Evolutionary conservation across 2,797 vertebrate genomes (phyloP), one percentile per base, ranked within the genome.

Genomic region (Tragopan temminckii): DNA sequence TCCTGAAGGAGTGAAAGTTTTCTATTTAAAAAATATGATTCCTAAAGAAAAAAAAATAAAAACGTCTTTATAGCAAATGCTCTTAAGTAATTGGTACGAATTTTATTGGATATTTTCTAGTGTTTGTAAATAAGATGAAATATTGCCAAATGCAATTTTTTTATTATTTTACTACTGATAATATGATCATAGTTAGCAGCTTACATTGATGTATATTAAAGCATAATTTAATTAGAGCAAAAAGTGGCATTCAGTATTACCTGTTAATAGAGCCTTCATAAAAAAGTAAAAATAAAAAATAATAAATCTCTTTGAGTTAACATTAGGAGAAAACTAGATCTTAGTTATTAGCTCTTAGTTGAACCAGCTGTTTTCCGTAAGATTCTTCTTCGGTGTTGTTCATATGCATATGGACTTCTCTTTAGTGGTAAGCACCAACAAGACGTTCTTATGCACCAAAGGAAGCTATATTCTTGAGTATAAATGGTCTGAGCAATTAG

Each of bases 111-210:
- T 61, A 55, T 83, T 84, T 92, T 62, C 48, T 88, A 15, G 9
- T 86, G 15, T 62, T 70, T 9, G 9, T 91, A 94, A 94, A 87
- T 81, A 89, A 72, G 43, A 45, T 38, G 7, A 86, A 75, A 77
- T 80, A 85, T 79, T 94, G 83, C 53, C 12, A 79, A 92, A 80
- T 52, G 42, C 5, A 5, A 52, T 50, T n/a, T 27, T 89, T 27
- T 57, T 77, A 88, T 63, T 93, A 93, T 62, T 35, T 92, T 57
- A 45, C 31, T 42, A 36, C 29, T 80, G 88, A 82, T 31, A 92
- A 61, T 80, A 68, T 14, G 23, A 63, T 27, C 48, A 69, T 69
- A 79, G 90, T 81, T 91, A 88, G 53, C 59, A 82, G 74, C 19
- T 91, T 58, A 55, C 3, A 71, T 5, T 87, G 36, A 79, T 52